Evolutionary conservation across 2,113 vertebrate species (phyloP).

Genomic region (cattle (Bos taurus)): DNA sequence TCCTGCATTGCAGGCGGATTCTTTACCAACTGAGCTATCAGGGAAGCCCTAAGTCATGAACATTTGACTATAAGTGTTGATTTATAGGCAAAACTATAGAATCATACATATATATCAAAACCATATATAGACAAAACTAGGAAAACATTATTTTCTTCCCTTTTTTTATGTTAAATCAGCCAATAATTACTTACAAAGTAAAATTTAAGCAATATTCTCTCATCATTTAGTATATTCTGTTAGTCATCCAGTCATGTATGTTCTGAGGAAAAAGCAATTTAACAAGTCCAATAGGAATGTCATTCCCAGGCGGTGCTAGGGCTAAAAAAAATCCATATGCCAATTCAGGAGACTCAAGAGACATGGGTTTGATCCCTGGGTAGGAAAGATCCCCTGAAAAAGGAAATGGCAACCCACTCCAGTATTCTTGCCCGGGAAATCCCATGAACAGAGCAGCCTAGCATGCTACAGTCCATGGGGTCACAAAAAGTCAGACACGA

Average conservation of each 20-base stretch:
- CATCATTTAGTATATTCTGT: neutral
- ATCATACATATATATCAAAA: neutral
- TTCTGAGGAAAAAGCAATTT: constrained; percentile 62
- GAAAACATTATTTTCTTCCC: neutral
- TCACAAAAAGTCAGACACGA: neutral
- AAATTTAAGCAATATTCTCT: constrained; percentile 18
- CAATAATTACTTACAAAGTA: constrained; percentile 14
- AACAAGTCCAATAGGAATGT: neutral
- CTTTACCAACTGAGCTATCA: neutral
- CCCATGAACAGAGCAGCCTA: neutral
- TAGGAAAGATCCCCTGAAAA: neutral
- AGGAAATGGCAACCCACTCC: neutral
- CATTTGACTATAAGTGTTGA: neutral
- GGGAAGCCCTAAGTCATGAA: neutral
- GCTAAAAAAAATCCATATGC: neutral
- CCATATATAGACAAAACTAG: neutral
- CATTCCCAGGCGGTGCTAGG: neutral
- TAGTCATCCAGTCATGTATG: neutral
- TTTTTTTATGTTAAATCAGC: constrained; percentile 3
- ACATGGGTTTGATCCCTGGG: neutral
- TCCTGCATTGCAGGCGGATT: neutral
- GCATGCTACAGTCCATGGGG: neutral
- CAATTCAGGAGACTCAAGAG: neutral
- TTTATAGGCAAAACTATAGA: neutral
- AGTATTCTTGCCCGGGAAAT: neutral